phyloP scores from a whole-genome alignment of 2,113 vertebrate species.

The Paedocypris sp. region DNA sequence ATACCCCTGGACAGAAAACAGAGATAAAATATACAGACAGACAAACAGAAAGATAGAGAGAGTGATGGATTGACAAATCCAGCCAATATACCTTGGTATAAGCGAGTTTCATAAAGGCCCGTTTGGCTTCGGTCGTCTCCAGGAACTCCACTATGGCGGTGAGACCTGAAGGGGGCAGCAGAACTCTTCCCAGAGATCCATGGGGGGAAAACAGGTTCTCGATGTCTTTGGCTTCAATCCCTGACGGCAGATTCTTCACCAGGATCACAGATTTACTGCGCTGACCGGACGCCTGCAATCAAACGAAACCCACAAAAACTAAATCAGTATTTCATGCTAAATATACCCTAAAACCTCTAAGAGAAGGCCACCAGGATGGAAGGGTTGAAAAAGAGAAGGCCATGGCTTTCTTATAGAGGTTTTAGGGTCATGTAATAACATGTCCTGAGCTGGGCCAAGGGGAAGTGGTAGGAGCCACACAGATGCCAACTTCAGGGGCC shows the following conservation, averaged over 20 bases:
- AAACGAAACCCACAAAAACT: neutral
- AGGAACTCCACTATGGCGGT: constrained; percentile 86
- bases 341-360: no score
- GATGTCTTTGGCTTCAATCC: constrained; percentile 57
- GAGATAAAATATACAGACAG: no score
- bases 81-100: constrained; percentile 76
- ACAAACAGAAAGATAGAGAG: no score
- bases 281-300: constrained; percentile 64
- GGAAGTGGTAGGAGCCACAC: no score
- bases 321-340: neutral
- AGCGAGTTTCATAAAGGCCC: constrained; percentile 78
- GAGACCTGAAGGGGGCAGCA: constrained; percentile 81
- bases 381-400: no score
- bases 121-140: constrained; percentile 82
- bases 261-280: constrained; percentile 81
- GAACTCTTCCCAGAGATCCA: constrained; percentile 77
- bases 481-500: no score
- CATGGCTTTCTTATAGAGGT: no score
- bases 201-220: constrained; percentile 67
- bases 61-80: neutral
- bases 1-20: no score
- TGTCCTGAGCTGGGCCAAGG: no score
- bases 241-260: constrained; percentile 83
- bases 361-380: no score
- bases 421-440: no score